Base-by-base conservation (phyloP, 2,113 vertebrate genomes). In the Chaetura pelagica region DNA sequence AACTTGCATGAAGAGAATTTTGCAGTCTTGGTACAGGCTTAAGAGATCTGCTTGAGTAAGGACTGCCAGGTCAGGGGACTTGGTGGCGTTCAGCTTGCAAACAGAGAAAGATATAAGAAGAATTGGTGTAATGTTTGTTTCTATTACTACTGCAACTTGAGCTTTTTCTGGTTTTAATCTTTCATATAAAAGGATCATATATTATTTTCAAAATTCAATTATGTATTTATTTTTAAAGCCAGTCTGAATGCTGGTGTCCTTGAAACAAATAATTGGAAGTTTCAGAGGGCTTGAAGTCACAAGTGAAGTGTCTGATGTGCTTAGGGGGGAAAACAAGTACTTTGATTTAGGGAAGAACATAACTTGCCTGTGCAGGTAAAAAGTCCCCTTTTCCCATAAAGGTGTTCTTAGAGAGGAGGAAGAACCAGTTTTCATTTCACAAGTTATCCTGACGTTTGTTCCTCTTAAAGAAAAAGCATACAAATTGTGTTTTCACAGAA, bases 21-120 rank as follows among this genome's bases (percentile, higher is more conserved):
- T 80, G 68, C 34, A 48, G 14, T 23, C 4, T 0, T 20, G 20
- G 16, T 57, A 14, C 22, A 55, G 49, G 10, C 0, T 1, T 27
- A 42, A 49, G 58, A n/a, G 29, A 10, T 19, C 8, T 71, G 17
- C 21, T 52, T 46, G 46, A 66, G 29, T 59, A 81, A 48, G n/a
- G 58, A 27, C 38, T 35, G 44, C 18, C 21, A 64, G n/a, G 30
- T 57, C 20, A 80, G 54, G 35, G 63, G 34, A 14, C 32, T 12
- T 18, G 12, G 19, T 38, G 58, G 17, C 10, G 10, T 1, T 2
- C 23, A 34, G 12, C 38, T 59, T 48, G 16, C 35, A 40, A n/a
- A 57, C 46, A 38, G 23, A 51, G 49, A 52, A 87, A 83, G n/a
- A 57, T 51, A 15, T n/a, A 34, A 32, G 34, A 44, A 66, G n/a